phyloP scores from a whole-genome alignment of 2,113 vertebrate species.

The Forbesichthys agassizii region DNA sequence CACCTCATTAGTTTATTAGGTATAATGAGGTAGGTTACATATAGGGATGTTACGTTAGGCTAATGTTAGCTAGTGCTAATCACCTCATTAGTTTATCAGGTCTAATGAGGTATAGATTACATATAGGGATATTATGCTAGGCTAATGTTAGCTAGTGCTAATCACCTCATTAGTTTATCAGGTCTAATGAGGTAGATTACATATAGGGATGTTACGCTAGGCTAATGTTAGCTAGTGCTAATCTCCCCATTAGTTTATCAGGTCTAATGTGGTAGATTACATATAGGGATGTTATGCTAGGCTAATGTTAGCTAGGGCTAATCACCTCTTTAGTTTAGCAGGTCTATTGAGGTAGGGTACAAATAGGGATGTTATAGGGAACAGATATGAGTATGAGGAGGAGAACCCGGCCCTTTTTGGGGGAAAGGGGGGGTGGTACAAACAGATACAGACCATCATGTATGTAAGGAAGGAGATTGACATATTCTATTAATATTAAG shows the following conservation, averaged over 20 bases:
- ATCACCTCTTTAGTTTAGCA: neutral
- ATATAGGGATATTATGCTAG: slow-evolving; percentile 46
- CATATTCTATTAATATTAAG: slow-evolving; percentile 5
- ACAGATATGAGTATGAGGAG: slow-evolving; percentile 21
- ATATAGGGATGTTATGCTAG: slow-evolving; percentile 46
- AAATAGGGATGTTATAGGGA: neutral
- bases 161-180: neutral
- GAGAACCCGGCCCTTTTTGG: slow-evolving; percentile 23
- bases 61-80: too few relatives aligned
- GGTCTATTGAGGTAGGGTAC: too few relatives aligned
- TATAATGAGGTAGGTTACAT: too few relatives aligned
- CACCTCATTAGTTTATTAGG: too few relatives aligned
- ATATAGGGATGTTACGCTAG: neutral
- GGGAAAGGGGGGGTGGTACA: neutral
- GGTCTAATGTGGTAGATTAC: slow-evolving; percentile 39
- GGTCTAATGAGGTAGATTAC: too few relatives aligned
- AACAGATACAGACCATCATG: neutral
- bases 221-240: too few relatives aligned
- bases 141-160: neutral
- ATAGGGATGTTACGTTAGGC: slow-evolving; percentile 2
- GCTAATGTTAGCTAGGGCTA: neutral
- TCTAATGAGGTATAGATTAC: slow-evolving; percentile 71
- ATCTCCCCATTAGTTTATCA: too few relatives aligned
- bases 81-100: slow-evolving; percentile 32
- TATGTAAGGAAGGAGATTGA: neutral